Evolutionary conservation across 2,888 invertebrate genomes (phyloP).

Genomic region (Argynnis bischoffii): DNA sequence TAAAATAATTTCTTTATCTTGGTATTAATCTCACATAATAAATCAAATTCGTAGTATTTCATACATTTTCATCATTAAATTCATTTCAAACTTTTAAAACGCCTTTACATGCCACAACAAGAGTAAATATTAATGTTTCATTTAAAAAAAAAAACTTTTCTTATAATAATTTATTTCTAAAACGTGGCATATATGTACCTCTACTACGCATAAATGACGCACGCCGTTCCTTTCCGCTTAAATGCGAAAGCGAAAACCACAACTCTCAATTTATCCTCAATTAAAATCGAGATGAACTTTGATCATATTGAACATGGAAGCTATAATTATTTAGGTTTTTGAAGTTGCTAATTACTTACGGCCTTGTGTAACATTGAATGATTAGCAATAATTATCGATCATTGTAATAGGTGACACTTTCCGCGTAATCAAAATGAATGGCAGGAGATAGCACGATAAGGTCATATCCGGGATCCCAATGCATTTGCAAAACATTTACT

Average conservation of each 20-base stretch:
- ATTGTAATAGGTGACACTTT: conserved; percentile 18
- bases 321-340: conserved; percentile 2
- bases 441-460: conserved; percentile 30
- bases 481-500: conserved; percentile 25
- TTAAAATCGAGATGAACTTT: conserved; percentile 6
- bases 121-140: too few species aligned
- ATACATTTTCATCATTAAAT: too few species aligned
- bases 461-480: conserved; percentile 41
- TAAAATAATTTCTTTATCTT: too few species aligned
- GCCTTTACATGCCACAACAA: too few species aligned
- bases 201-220: too few species aligned
- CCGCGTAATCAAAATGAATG: conserved; percentile 26
- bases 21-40: too few species aligned
- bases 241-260: not conserved
- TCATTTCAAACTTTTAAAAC: too few species aligned
- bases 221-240: not conserved
- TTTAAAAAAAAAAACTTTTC: too few species aligned
- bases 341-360: conserved; percentile 3
- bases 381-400: conserved; percentile 7
- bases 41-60: too few species aligned
- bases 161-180: too few species aligned
- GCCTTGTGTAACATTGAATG: conserved; percentile 1
- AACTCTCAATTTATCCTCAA: conserved; percentile 5
- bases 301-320: conserved; percentile 5
- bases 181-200: too few species aligned